Evolutionary conservation across 2,888 invertebrate species (phyloP), one percentile per base, ranked within the genome.

Genomic region (Frankliniella intonsa): DNA sequence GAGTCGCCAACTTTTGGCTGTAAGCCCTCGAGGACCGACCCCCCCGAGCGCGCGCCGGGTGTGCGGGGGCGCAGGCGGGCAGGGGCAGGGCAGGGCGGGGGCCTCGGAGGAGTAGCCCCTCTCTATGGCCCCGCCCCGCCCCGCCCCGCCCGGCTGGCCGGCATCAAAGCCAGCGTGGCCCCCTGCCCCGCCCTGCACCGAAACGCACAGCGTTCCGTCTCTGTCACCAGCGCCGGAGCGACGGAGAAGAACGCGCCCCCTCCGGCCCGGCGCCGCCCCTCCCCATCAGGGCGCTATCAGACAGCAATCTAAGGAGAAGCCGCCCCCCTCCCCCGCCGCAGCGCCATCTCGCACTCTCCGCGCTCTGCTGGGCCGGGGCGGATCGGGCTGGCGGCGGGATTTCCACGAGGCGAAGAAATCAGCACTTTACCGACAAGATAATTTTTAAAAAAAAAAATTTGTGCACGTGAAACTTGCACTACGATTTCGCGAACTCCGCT

Each of bases 221-320:
- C 38, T 38, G 38, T 38, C 38, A 38, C 38, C 38, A 5, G 38
- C 38, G 38, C 3, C 38, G 38, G 38, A 38, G 38, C 38, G 38
- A 38, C 38, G 5, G 38, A 38, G 38, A 38, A 38, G 38, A 38
- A 38, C 38, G 38, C 38, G 38, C 38, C 38, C 55, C 55, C 55
- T 17, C 55, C 14, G 55, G 12, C 55, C 55, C 12, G 17, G 17
- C 14, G 55, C 55, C 55, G 69, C 22, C 69, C 69, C 69, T n/a
- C 22, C 22, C 69, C 22, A 69, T 69, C 69, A 69, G 22, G 22
- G n/a, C 69, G 69, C 69, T 69, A 69, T 69, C 69, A 69, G 69
- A 69, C n/a, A 22, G 69, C 69, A 69, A 69, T 69, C 69, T 69
- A 69, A 19, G 69, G 19, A n/a, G n/a, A 62, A 62, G 62, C 62